Percentiles rank a stretch among this genome's conserved stretches.
phyloP scores from a whole-genome alignment of 1,140 invertebrate genomes.

The Cherax destructor region DNA sequence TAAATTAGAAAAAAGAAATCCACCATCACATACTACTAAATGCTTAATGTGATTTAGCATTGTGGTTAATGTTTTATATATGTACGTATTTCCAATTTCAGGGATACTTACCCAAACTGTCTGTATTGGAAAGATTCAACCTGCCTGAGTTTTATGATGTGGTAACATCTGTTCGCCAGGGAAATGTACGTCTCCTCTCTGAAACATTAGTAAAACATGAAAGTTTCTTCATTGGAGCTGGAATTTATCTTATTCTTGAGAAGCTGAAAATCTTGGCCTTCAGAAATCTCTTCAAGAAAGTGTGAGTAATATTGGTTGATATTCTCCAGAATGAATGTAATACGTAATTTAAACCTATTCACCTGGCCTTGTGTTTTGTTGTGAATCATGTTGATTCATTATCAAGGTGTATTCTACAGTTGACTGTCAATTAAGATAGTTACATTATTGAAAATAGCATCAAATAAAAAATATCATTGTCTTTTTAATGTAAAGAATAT shows the following conservation, averaged over 20 bases:
- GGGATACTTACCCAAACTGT: slow-evolving; percentile 77
- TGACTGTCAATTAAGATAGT: too few species aligned
- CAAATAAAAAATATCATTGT: too few species aligned
- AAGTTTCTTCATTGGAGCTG: slow-evolving; percentile 94
- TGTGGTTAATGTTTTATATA: not conserved
- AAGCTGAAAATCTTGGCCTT: slow-evolving; percentile 97
- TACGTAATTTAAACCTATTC: not conserved
- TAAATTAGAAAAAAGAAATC: too few species aligned
- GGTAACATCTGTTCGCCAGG: slow-evolving; percentile 89
- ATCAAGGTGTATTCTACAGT: too few species aligned
- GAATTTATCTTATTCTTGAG: slow-evolving; percentile 97
- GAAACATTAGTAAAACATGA: slow-evolving; percentile 90
- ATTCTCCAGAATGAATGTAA: not conserved
- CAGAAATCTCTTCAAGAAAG: slow-evolving; percentile 97
- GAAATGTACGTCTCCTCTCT: slow-evolving; percentile 90
- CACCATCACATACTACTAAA: too few species aligned
- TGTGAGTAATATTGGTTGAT: slow-evolving; percentile 78
- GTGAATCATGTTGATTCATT: too few species aligned
- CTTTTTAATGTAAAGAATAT: too few species aligned
- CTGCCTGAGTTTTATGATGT: slow-evolving; percentile 88
- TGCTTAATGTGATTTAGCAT: not conserved
- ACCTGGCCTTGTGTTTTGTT: not conserved
- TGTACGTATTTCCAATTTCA: not conserved
- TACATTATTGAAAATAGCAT: too few species aligned
- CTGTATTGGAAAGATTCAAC: slow-evolving; percentile 65